A percentile compares a stretch with the other conserved stretches of the same genome.
phyloP scores from a whole-genome alignment of 2,797 vertebrate genomes.

The Acanthurus tractus region DNA sequence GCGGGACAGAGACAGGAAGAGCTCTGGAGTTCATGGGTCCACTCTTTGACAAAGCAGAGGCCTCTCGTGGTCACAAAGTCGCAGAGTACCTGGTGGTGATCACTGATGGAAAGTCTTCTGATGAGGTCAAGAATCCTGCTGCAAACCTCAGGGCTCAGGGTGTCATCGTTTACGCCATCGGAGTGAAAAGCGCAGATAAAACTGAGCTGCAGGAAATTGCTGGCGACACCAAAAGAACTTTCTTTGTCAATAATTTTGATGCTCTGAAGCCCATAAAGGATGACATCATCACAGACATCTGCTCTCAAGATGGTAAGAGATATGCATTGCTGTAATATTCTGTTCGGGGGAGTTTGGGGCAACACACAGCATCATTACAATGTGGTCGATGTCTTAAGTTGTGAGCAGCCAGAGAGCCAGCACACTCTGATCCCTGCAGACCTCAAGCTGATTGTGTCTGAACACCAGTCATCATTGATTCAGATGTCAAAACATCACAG shows the following conservation, averaged over 20 bases:
- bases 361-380: not conserved
- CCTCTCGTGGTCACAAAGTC: conserved; percentile 70
- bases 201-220: conserved; percentile 83
- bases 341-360: not conserved
- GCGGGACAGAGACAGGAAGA: conserved; percentile 83
- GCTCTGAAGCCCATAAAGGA: conserved; percentile 86
- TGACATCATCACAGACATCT: conserved; percentile 87
- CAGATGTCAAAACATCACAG: not conserved
- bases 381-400: not conserved
- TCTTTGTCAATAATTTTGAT: conserved; percentile 88
- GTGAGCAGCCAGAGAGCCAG: too few relatives aligned
- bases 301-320: conserved; percentile 85
- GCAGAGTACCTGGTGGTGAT: conserved; percentile 86
- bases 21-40: conserved; percentile 83
- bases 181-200: conserved; percentile 79
- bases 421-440: not conserved
- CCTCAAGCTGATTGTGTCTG: too few relatives aligned
- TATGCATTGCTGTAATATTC: not conserved
- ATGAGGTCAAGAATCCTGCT: conserved; percentile 82
- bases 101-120: conserved; percentile 87
- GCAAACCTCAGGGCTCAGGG: conserved; percentile 71
- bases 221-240: conserved; percentile 75
- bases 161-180: conserved; percentile 87
- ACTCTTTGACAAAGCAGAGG: conserved; percentile 73
- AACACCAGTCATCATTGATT: not conserved